Evolutionary conservation across 2,797 vertebrate genomes (phyloP).

Genomic region (Myotis vivesi): DNA sequence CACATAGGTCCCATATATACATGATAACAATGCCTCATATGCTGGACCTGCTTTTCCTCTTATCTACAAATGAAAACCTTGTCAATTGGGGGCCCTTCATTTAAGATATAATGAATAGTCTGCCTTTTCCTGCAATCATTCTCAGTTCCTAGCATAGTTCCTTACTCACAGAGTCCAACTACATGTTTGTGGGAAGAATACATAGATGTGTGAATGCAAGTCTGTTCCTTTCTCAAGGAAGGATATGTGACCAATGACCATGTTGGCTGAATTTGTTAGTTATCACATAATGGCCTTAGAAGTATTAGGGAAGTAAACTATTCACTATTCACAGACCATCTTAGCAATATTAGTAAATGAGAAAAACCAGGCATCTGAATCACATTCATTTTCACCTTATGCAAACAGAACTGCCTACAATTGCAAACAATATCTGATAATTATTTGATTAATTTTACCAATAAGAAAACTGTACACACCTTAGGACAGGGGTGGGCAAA

Average conservation of each 20-base stretch:
- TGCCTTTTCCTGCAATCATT: not conserved
- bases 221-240: not conserved
- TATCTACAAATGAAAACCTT: not conserved
- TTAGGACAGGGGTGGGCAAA: not conserved
- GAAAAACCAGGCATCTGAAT: not conserved
- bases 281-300: not conserved
- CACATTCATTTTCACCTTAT: not conserved
- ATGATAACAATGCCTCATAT: not conserved
- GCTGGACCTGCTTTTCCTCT: not conserved
- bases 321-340: not conserved
- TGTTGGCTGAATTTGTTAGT: not conserved
- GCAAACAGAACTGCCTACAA: not conserved
- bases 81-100: not conserved
- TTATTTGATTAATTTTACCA: not conserved
- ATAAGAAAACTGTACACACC: not conserved
- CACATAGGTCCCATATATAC: not conserved
- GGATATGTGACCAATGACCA: not conserved
- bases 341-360: not conserved
- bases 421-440: not conserved
- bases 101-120: not conserved
- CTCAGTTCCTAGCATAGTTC: not conserved
- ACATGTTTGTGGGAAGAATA: not conserved
- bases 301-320: not conserved
- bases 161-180: too few relatives aligned
- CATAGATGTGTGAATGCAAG: not conserved